Conservation (phyloP, 1,140 invertebrate genomes). For the Papilio xuthus region DNA sequence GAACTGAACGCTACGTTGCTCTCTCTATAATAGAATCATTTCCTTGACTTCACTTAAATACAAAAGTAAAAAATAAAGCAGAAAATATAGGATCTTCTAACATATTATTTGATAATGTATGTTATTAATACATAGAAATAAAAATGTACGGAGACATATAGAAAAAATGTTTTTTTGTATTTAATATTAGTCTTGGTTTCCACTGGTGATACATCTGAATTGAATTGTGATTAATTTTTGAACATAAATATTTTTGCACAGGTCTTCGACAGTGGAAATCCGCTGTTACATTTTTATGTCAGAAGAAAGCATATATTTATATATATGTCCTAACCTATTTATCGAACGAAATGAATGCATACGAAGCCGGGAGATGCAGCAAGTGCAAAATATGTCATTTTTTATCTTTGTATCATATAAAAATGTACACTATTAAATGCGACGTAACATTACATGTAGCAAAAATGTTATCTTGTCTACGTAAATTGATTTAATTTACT, state of each 20-base stretch:
- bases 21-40: conserved; percentile 1
- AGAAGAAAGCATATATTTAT: too few species aligned
- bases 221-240: too few species aligned
- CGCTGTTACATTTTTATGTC: too few species aligned
- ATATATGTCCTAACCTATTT: too few species aligned
- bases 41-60: conserved; percentile 10
- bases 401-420: background rate
- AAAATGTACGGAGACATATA: background rate
- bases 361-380: background rate
- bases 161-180: background rate
- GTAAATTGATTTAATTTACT: conserved; percentile 8
- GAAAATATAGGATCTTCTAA: background rate
- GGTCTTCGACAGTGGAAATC: too few species aligned
- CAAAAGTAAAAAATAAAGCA: background rate
- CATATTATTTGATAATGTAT: background rate
- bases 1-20: conserved; percentile 7
- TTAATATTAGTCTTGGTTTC: too few species aligned
- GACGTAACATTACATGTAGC: background rate
- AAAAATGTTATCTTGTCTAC: background rate
- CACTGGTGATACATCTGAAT: too few species aligned
- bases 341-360: background rate
- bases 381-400: background rate
- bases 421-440: background rate
- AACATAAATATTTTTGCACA: too few species aligned
- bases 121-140: background rate